Evolutionary conservation across 64 coral and sea anemone species (phyloP), one percentile per base, ranked within the genome.

Genomic region (Stichodactyla helianthus): DNA sequence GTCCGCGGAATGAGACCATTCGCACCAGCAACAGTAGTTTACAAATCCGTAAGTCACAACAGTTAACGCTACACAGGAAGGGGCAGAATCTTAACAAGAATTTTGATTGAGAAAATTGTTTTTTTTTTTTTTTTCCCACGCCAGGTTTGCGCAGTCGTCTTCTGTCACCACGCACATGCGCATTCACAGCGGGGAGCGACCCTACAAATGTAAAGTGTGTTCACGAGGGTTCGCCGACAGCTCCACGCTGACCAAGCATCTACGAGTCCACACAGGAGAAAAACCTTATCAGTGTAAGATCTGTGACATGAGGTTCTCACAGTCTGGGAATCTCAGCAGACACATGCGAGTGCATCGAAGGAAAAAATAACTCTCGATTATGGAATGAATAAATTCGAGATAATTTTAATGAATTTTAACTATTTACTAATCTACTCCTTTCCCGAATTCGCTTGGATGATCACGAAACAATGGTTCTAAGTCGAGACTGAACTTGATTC

Each of bases 131-230:
- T 12, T 16, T 59, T 59, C 10, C 59, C 22, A 12, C 22, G 74
- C 22, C 82, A 84, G 82, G 82, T 84, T 84, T 52, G 82, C 89
- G 14, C 89, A 90, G 83, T 90, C 89, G 54, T 90, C 89, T 17
- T 90, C 89, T 15, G 82, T 90, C 15, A 90, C 89, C 18, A 90
- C 89, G 68, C 89, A 90, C 82, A 90, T 90, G 89, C 89, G 89
- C 56, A 90, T 83, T 62, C 89, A 90, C 56, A 90, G 83, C 71
- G 89, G 89, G 0, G 89, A 90, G 50, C 67, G 89, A 26, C 89
- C 89, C 18, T 90, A 90, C 55, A 83, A 71, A 85, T 90, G 89
- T 22, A 64, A 57, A 11, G 68, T 90, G 11, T 90, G 89, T 63
- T 60, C 54, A 25, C 83, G 83, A 35, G 89, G 82, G 12, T 90